phyloP scores from a whole-genome alignment of 2,888 invertebrate genomes.

The Xylota sylvarum region DNA sequence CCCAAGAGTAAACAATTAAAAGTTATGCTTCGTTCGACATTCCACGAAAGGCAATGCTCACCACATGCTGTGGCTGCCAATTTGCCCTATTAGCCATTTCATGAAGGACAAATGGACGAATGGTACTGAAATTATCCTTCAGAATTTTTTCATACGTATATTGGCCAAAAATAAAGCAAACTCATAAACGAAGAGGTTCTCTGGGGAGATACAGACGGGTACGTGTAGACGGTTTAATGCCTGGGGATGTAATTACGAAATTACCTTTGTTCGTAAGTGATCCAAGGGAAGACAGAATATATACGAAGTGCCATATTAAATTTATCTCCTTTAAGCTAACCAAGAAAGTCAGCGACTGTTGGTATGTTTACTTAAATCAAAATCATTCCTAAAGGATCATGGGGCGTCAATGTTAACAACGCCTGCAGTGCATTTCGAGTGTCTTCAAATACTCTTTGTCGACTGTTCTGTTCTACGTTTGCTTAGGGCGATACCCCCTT shows the following conservation, averaged over 20 bases:
- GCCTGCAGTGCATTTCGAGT: too few relatives aligned
- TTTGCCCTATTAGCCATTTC: not conserved
- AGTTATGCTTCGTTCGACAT: not conserved
- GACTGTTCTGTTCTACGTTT: too few relatives aligned
- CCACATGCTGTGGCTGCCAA: constrained; percentile 10
- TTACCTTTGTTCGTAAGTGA: not conserved
- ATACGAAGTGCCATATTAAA: too few relatives aligned
- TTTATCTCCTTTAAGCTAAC: too few relatives aligned
- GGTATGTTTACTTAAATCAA: too few relatives aligned
- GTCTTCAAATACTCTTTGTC: too few relatives aligned
- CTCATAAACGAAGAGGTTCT: not conserved
- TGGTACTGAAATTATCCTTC: constrained; percentile 5
- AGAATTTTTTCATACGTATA: not conserved
- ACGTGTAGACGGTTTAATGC: not conserved
- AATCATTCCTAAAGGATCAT: too few relatives aligned
- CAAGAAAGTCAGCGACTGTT: too few relatives aligned
- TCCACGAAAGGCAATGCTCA: not conserved
- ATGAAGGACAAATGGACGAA: not conserved
- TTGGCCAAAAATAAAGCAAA: not conserved
- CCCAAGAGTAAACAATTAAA: constrained; percentile 2
- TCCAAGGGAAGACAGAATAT: too few relatives aligned
- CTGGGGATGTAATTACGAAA: not conserved
- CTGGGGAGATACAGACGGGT: not conserved
- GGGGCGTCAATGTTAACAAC: too few relatives aligned
- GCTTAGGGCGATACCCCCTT: too few relatives aligned